phyloP scores from a whole-genome alignment of 2,797 vertebrate genomes.

The Thunnus albacares region DNA sequence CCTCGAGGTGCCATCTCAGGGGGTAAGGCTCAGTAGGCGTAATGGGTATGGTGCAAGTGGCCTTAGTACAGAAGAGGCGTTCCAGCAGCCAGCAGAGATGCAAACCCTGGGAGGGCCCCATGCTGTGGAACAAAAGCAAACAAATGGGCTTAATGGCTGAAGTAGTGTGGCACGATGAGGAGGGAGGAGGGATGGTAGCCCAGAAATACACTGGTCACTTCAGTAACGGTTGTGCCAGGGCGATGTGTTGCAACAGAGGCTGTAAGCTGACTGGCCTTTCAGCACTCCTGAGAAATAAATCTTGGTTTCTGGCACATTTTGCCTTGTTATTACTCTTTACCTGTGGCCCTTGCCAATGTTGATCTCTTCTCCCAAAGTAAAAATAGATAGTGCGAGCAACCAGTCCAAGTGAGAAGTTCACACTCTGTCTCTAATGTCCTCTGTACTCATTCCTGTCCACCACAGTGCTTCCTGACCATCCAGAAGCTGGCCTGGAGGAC shows the following conservation, averaged over 20 bases:
- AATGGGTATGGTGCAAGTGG: slow-evolving; percentile 62
- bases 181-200: slow-evolving; percentile 54
- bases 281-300: slow-evolving; percentile 33
- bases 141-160: slow-evolving; percentile 74
- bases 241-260: slow-evolving; percentile 47
- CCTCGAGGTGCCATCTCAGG: slow-evolving; percentile 40
- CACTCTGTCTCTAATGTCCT: background rate
- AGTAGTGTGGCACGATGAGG: slow-evolving; percentile 67
- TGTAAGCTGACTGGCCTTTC: slow-evolving; percentile 28
- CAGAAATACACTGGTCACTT: slow-evolving; percentile 65
- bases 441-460: background rate
- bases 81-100: slow-evolving; percentile 56
- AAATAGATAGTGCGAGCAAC: background rate
- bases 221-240: slow-evolving; percentile 35
- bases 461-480: slow-evolving; percentile 76
- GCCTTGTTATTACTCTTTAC: slow-evolving; percentile 8
- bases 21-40: slow-evolving; percentile 22
- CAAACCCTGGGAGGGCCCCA: slow-evolving; percentile 77
- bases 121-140: slow-evolving; percentile 81
- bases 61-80: slow-evolving; percentile 62
- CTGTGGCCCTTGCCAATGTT: background rate
- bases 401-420: slow-evolving; percentile 1
- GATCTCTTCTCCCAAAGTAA: background rate
- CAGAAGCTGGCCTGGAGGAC: slow-evolving; percentile 82
- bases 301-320: slow-evolving; percentile 6